Evolutionary conservation across 2,797 vertebrate genomes (phyloP), one percentile per base, ranked within the genome.

Genomic region (Peromyscus eremicus): DNA sequence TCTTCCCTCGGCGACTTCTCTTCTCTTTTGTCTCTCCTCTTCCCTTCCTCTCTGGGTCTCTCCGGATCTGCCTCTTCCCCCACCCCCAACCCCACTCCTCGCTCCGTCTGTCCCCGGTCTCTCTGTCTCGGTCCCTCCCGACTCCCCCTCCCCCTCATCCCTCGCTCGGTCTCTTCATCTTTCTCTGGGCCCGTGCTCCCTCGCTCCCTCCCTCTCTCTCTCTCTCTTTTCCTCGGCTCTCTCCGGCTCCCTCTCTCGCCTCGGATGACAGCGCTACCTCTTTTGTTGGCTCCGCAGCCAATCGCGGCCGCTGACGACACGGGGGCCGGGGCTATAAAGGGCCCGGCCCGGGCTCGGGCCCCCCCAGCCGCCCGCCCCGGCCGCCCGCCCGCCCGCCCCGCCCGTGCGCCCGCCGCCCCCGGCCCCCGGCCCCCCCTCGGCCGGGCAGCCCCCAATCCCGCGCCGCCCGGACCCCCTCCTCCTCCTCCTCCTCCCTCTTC

Each of bases 211-310:
- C 25, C 73, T 80, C 62, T 71, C 96, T 57, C 93, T 89, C 86
- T 86, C 90, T 55, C 97, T 82, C 75, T 93, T 11, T 89, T 87
- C 96, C 97, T 96, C 73, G 2, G 90, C 94, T 94, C 97, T 96
- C 96, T 95, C 76, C 92, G 96, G 97, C 96, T 98, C 97, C 97
- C 98, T 98, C 98, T 98, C 98, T 99, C 99, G 98, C 99, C 99
- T 99, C 99, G 99, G 99, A 99, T 99, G 99, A 99, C 99, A 99
- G 99, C 99, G 99, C 99, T 98, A 99, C 99, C 99, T 99, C 99
- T 99, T 99, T 99, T 99, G 99, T 99, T 99, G 99, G 99, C 99
- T 99, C 99, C 99, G 99, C 99, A 99, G 99, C 99, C 99, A 99
- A 99, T 99, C 99, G 99, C 99, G 99, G 99, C 99, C 99, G 99